phyloP scores from a whole-genome alignment of 2,797 vertebrate species.

The Takifugu rubripes region DNA sequence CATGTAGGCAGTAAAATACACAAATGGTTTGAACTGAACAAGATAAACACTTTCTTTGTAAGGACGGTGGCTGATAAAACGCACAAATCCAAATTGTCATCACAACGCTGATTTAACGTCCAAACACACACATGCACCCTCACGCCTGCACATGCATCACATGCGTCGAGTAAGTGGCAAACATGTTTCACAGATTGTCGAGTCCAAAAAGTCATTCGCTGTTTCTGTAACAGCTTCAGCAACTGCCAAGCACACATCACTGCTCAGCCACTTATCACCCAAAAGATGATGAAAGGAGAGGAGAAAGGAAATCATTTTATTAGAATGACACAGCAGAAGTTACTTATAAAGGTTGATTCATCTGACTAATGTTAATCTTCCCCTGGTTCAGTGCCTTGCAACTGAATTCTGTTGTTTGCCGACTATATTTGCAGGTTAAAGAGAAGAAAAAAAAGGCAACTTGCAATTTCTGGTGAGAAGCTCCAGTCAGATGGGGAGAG shows the following conservation, averaged over 20 bases:
- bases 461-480: not conserved
- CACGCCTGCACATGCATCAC: no score
- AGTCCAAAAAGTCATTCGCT: conserved; percentile 21
- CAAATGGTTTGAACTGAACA: no score
- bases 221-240: conserved; percentile 32
- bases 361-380: no score
- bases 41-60: no score
- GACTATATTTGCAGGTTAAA: no score
- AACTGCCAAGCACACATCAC: conserved; percentile 23
- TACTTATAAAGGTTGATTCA: no score
- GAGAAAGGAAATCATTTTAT: not conserved
- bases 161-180: conserved; percentile 12
- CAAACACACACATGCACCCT: not conserved
- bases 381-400: not conserved
- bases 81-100: not conserved
- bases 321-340: not conserved
- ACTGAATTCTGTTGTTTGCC: not conserved
- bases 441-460: not conserved
- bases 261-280: conserved; percentile 26
- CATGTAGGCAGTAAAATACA: no score
- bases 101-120: not conserved
- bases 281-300: not conserved
- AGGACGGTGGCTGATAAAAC: no score
- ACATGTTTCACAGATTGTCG: conserved; percentile 6
- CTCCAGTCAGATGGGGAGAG: not conserved